phyloP scores from a whole-genome alignment of 2,113 vertebrate genomes.

The Pica pica region DNA sequence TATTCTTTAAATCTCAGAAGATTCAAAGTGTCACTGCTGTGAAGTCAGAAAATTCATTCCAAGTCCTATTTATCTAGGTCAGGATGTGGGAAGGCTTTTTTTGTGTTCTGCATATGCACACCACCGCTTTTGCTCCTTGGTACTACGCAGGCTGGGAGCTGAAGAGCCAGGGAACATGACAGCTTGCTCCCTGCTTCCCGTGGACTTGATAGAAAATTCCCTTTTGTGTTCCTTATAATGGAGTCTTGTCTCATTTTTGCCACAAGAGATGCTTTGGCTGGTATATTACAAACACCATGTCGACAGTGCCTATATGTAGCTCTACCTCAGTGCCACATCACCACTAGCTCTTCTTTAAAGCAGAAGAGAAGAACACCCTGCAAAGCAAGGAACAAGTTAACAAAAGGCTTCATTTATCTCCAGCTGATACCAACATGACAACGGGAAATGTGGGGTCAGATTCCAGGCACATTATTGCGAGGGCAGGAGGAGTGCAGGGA shows the following conservation, averaged over 20 bases:
- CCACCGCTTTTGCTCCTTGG: neutral
- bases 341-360: neutral
- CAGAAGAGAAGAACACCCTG: neutral
- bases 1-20: neutral
- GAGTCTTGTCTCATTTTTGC: neutral
- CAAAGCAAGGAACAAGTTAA: slow-evolving; percentile 23
- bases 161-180: neutral
- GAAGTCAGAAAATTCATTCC: slow-evolving; percentile 24
- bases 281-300: neutral
- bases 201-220: neutral
- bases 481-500: neutral
- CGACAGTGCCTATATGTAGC: neutral
- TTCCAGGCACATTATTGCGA: neutral
- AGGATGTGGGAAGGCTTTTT: neutral
- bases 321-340: neutral
- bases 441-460: neutral
- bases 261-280: neutral
- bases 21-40: neutral
- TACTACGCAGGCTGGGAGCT: neutral
- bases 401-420: slow-evolving; percentile 41
- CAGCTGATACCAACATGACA: slow-evolving; percentile 39
- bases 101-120: neutral
- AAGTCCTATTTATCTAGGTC: slow-evolving; percentile 49
- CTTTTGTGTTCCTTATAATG: neutral
- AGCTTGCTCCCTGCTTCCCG: neutral